Evolutionary conservation across 2,797 vertebrate genomes (phyloP).

Genomic region (Poecile montanus): DNA sequence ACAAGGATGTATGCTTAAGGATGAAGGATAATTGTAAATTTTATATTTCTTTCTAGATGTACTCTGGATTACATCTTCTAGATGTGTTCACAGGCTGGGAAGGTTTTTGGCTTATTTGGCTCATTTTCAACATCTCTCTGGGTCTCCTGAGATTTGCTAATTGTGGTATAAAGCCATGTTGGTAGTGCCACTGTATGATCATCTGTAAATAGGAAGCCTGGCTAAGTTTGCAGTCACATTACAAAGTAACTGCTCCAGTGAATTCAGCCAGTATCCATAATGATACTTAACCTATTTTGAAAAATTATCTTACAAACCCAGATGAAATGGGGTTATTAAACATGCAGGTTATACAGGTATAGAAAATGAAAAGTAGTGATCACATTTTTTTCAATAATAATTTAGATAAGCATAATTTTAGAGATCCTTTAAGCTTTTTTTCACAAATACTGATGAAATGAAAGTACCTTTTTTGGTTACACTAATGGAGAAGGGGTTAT

Average conservation of each 20-base stretch:
- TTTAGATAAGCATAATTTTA: background rate
- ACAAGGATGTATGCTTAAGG: background rate
- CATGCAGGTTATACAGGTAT: background rate
- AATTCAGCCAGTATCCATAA: background rate
- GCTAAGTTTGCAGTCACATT: background rate
- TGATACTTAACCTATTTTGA: background rate
- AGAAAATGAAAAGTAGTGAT: background rate
- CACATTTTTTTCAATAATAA: background rate
- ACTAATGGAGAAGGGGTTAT: background rate
- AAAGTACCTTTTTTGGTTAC: background rate
- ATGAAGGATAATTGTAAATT: background rate
- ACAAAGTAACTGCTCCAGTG: background rate
- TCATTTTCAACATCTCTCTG: background rate
- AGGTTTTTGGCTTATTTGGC: background rate
- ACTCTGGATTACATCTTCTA: background rate
- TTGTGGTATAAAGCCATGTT: background rate
- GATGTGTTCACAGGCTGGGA: background rate
- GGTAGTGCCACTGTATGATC: background rate
- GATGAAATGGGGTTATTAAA: background rate
- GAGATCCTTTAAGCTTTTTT: background rate
- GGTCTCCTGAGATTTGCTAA: background rate
- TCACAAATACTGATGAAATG: background rate
- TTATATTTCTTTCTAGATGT: background rate
- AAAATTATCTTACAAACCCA: background rate
- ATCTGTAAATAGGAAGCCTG: background rate